Base-by-base conservation (phyloP, 2,797 vertebrate species). In the Pempheris klunzingeri region DNA sequence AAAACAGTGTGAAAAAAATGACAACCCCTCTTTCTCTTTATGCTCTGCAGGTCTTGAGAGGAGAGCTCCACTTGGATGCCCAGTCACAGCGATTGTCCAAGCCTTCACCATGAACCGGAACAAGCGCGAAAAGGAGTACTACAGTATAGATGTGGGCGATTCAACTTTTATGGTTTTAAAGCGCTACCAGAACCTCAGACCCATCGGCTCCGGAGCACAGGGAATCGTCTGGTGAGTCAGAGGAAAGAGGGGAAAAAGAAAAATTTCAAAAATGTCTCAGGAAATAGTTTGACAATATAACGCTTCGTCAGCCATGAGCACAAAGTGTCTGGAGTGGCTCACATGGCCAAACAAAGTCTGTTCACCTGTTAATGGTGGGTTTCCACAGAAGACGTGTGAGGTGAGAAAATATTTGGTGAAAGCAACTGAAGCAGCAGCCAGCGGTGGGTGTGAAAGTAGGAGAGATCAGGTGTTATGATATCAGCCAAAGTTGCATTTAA, bases 71-170 rank as follows among this genome's bases (percentile, higher is more conserved):
- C 77, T 87, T 95, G 93, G 90, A 95, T 95, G 95, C 88, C 85
- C 92, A 86, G 79, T 75, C 86, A 61, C 66, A 77, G 77, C 36
- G 74, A 76, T 74, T 47, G 67, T 84, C 80, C 74, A 80, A 80
- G 82, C 74, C 80, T 75, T 93, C 93, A 94, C 86, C 95, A 99
- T 99, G 98, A 99, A 98, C 92, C 96, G 97, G 92, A 98, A 97
- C 93, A 99, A 99, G 90, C 97, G 97, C 65, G 98, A 99, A 87
- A 98, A 96, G 90, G 98, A 99, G 92, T 99, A 98, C 94, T 99
- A 98, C 93, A 99, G 98, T 71, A 96, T 99, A 90, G 98, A 99
- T 82, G 98, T 99, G 71, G 98, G 97, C 55, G 98, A 99, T 85
- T 99, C 98, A 17, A 99, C 98, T 8, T 99, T 99, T 82, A 99